These are phyloP conservation scores for Drosophila santomea DNA, from an alignment of 1,140 invertebrate genomes.

Conservation along the genomic window DNA sequence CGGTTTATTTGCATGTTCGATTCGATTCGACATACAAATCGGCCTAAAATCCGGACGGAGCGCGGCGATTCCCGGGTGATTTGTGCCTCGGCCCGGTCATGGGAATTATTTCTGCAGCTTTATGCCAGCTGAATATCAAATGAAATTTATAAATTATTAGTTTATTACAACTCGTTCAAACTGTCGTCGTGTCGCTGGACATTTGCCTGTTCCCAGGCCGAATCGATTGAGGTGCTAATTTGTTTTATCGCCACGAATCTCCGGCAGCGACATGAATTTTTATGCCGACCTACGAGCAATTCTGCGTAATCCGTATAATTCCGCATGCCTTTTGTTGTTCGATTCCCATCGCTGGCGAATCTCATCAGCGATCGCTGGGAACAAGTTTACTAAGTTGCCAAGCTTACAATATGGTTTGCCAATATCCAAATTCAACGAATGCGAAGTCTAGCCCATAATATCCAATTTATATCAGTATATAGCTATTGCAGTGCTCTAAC, in stretches of 20 bases:
- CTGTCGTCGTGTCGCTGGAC: conserved; percentile 11
- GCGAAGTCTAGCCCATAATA: conserved; percentile 21
- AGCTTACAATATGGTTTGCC: conserved; percentile 25
- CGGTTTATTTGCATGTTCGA: conserved; percentile 63
- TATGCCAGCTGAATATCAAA: conserved; percentile 74
- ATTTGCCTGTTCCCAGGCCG: conserved; percentile 1
- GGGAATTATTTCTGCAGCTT: conserved; percentile 76
- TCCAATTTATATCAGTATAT: too few species aligned
- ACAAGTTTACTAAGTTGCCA: conserved; percentile 32
- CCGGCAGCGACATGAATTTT: conserved; percentile 50
- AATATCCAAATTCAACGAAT: conserved; percentile 52
- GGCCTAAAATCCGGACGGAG: conserved; percentile 29
- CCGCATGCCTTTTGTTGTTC: conserved; percentile 23
- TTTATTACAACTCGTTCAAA: conserved; percentile 72
- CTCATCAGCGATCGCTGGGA: conserved; percentile 36
- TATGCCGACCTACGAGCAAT: conserved; percentile 30
- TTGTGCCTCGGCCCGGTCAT: conserved; percentile 60
- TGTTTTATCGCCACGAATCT: conserved; percentile 63
- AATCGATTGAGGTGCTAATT: conserved; percentile 57
- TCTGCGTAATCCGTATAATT: conserved; percentile 24
- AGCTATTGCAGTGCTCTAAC: too few species aligned
- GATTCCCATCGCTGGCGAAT: conserved; percentile 32
- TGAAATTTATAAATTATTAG: conserved; percentile 73
- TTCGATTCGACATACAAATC: conserved; percentile 26
- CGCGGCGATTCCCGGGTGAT: conserved; percentile 41